Base-by-base conservation (phyloP, 2,888 invertebrate species). In the Synanthedon andrenaeformis region DNA sequence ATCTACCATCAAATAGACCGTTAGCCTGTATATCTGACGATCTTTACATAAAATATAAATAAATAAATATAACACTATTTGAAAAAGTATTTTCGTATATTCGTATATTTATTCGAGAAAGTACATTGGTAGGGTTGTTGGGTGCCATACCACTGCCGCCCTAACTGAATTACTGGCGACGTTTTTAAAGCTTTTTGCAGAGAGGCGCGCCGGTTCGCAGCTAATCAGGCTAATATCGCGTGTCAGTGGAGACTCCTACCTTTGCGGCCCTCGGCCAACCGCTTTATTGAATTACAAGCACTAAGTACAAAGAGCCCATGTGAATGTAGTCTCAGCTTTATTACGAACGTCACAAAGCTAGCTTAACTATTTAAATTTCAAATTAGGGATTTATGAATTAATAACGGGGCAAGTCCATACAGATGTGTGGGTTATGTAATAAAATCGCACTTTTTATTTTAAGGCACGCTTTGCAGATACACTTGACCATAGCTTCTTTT, bases 161-260 rank as follows among this genome's bases (percentile, higher is more conserved):
- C 65, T 82, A 84, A 85, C 74, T 75, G 69, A 81, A 79, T 85
- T 84, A 83, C 74, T 63, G 67, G 72, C 70, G 75, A 77, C 77
- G 66, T 79, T 83, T 83, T 83, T 82, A 84, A 80, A 82, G 83
- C 82, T 81, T 82, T 83, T 82, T 80, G 74, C 75, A 66, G 70
- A 66, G 74, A 65, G 63, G 68, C 70, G 66, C 67, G 51, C 67
- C 70, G 68, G 67, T 72, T 79, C 72, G 68, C 67, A 70, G 70
- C 76, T 81, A 80, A 82, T 83, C 76, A 83, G 69, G 70, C 76
- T 79, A 80, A 79, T 79, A 75, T 72, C 67, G 70, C 72, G 68
- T 76, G 80, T 72, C 78, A 69, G 69, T 60, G 59, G 63, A 64
- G 63, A 61, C 61, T 60, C 62, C 60, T 45, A 45, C 45, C 45